Evolutionary conservation across 2,113 vertebrate genomes (phyloP).

Genomic region (Zosterops pallidus): DNA sequence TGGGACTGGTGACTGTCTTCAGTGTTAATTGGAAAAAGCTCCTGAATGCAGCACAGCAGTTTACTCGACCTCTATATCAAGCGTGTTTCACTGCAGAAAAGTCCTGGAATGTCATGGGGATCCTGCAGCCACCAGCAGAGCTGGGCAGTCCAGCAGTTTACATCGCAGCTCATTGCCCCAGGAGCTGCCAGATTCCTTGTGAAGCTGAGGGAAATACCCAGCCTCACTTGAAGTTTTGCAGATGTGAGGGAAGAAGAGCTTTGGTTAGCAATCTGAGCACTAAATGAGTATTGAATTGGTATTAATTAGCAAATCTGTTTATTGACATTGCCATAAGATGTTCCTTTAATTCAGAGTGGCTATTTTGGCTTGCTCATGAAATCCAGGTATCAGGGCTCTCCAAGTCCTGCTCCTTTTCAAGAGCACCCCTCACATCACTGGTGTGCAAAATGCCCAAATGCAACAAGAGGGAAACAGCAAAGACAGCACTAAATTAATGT

Average conservation of each 20-base stretch:
- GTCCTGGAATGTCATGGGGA: not conserved
- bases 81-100: not conserved
- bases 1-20: not conserved
- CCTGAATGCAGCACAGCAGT: not conserved
- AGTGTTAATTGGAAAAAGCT: not conserved
- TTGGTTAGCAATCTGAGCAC: not conserved
- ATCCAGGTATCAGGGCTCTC: not conserved
- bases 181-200: not conserved
- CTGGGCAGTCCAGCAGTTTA: not conserved
- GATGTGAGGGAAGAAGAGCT: not conserved
- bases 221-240: not conserved
- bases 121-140: not conserved
- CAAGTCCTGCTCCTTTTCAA: not conserved
- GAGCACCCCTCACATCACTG: not conserved
- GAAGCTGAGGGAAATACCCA: not conserved
- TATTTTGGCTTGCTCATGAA: not conserved
- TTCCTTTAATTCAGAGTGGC: not conserved
- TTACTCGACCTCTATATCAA: not conserved
- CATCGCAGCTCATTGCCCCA: not conserved
- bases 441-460: not conserved
- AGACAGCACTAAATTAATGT: not conserved
- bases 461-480: not conserved
- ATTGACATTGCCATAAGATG: not conserved
- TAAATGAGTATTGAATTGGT: not conserved
- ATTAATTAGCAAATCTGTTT: not conserved